Percentiles rank a stretch among this genome's conserved stretches.
Conservation (phyloP, 2,113 vertebrate genomes). For the Prunella himalayana region DNA sequence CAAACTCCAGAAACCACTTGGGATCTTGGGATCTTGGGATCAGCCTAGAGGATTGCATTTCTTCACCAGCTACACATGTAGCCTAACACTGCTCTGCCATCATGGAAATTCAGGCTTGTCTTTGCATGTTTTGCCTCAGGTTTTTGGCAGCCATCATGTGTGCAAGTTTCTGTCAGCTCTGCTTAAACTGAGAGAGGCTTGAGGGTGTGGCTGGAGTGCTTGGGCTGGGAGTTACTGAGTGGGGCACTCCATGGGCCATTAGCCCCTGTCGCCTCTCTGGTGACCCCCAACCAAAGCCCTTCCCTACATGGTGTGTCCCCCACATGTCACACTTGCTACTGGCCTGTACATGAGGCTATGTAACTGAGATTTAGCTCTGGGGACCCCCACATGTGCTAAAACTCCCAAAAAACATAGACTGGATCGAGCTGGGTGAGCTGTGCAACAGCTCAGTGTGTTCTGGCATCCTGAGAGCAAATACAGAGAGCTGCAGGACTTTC, state of each 20-base stretch:
- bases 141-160: not conserved
- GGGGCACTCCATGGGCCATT: rapidly evolving
- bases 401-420: not conserved
- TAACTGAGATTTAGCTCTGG: not conserved
- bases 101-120: not conserved
- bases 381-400: rapidly evolving
- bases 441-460: not conserved
- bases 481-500: not conserved
- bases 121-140: not conserved
- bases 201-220: not conserved
- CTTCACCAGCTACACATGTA: rapidly evolving
- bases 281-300: not conserved
- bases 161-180: not conserved
- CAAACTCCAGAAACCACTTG: not conserved
- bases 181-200: not conserved
- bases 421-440: not conserved
- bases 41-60: not conserved
- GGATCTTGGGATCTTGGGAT: too few relatives aligned
- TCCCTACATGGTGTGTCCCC: rapidly evolving
- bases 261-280: not conserved
- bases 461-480: not conserved
- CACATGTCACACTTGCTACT: not conserved
- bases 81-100: not conserved
- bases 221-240: rapidly evolving
- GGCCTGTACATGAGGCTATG: not conserved